Percentiles rank a stretch among this genome's conserved stretches.
phyloP scores from a whole-genome alignment of 2,888 invertebrate species.

The Orthosia incerta region DNA sequence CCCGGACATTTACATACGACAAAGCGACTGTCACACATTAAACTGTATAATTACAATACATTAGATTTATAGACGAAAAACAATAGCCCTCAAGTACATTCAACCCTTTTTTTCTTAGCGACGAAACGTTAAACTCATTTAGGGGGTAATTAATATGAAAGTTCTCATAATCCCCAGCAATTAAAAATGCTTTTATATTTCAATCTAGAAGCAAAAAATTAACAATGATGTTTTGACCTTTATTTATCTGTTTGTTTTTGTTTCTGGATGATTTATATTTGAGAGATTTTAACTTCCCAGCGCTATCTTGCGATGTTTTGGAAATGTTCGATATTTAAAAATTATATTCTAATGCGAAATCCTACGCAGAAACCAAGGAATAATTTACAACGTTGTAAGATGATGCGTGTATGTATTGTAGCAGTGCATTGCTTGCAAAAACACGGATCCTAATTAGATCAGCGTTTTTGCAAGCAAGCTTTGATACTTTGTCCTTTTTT shows the following conservation, averaged over 20 bases:
- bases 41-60: conserved; percentile 88
- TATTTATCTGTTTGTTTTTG: conserved; percentile 64
- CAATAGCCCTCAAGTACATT: conserved; percentile 81
- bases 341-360: background rate
- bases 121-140: conserved; percentile 86
- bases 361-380: background rate
- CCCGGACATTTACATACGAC: conserved; percentile 86
- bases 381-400: conserved; percentile 4
- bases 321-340: background rate
- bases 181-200: conserved; percentile 79
- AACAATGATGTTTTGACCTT: conserved; percentile 77
- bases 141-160: conserved; percentile 87
- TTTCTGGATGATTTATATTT: conserved; percentile 43
- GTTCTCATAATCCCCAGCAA: conserved; percentile 87
- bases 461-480: conserved; percentile 22
- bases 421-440: conserved; percentile 36
- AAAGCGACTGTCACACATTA: conserved; percentile 89
- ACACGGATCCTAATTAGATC: conserved; percentile 30
- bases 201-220: conserved; percentile 71
- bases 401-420: background rate
- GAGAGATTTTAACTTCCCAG: conserved; percentile 37
- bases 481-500: conserved; percentile 2
- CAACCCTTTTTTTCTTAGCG: conserved; percentile 82
- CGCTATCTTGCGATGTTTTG: background rate
- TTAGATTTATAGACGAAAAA: conserved; percentile 89